phyloP scores from a whole-genome alignment of 92 coral and sea anemone species.

The Phymanthus crucifer region DNA sequence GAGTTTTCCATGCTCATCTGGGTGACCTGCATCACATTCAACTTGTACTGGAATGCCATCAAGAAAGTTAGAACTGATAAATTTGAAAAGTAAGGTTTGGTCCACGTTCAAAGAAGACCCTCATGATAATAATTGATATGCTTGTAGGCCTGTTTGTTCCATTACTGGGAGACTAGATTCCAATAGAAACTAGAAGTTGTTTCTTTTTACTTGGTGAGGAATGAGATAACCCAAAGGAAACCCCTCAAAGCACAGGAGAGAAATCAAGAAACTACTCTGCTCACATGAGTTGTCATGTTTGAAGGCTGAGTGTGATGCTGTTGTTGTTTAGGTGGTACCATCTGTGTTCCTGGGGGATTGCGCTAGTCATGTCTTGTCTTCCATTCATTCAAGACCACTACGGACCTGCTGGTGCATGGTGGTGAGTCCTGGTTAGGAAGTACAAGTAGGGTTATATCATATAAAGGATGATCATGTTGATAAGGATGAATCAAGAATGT shows the following conservation, averaged over 20 bases:
- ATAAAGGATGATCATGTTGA: not conserved
- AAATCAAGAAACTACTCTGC: no score
- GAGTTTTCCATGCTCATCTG: constrained; percentile 82
- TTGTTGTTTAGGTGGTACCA: constrained; percentile 67
- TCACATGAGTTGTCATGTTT: not conserved
- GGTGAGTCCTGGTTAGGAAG: constrained; percentile 53
- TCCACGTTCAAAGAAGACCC: no score
- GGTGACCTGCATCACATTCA: constrained; percentile 97
- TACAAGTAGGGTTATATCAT: not conserved
- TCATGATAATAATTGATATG: no score
- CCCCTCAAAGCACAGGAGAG: no score
- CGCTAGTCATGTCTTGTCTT: constrained; percentile 72
- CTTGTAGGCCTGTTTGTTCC: no score
- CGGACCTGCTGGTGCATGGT: constrained; percentile 99
- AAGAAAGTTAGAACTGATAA: constrained; percentile 77
- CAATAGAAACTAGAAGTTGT: no score
- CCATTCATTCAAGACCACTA: constrained; percentile 86
- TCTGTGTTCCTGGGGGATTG: constrained; percentile 89
- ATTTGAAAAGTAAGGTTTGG: constrained; percentile 84
- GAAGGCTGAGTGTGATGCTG: not conserved
- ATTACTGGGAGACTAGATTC: no score
- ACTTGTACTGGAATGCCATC: constrained; percentile 90
- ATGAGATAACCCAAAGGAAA: no score
- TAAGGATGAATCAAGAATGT: not conserved
- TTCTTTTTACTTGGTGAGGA: no score